Base-by-base conservation (phyloP, 64 coral and sea anemone genomes). In the Montipora sp. region DNA sequence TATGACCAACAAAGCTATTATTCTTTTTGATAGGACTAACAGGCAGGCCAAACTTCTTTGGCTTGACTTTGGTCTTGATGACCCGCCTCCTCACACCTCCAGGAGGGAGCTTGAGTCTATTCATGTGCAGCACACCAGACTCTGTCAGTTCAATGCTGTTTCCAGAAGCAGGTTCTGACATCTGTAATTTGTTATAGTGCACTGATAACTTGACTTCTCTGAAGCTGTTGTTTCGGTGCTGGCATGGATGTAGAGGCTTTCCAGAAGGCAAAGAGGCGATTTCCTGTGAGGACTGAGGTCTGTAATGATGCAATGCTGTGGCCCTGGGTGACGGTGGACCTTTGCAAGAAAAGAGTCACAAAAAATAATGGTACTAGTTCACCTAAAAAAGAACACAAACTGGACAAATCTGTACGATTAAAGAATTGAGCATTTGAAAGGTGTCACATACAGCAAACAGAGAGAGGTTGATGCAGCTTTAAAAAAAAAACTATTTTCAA, bases 261-360 rank as follows among this genome's bases (percentile, higher is more conserved):
- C 93, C 96, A 61, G 89, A 77, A 20, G 88, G 96, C 47, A 93
- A 81, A 72, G 60, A 59, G 1, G 81, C 78, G 18, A 87, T 78
- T 45, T 95, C 96, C 72, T 47, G 45, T 78, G 83, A 89, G 46
- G 94, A 68, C 53, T 94, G 91, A 61, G 96, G 96, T 59, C 77
- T 91, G 51, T 98, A 98, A 89, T 98, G 96, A 75, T 95, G 96
- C 5, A 98, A 68, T 49, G 89, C 94, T 48, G 96, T 98, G 13
- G 96, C 96, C 59, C 83, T 91, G 19, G 96, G 96, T 9, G 96
- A 98, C 44, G 96, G 94, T 12, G 96, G 96, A n/a, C 96, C 96
- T 95, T 82, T 36, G 36, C 7, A 8, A 63, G 73, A 8, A 80
- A 67, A 89, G 24, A 8, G 84, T 12, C 74, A 6, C 13, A 36